Evolutionary conservation across 2,797 vertebrate species (phyloP), one percentile per base, ranked within the genome.

Genomic region (Holocentrus rufus): DNA sequence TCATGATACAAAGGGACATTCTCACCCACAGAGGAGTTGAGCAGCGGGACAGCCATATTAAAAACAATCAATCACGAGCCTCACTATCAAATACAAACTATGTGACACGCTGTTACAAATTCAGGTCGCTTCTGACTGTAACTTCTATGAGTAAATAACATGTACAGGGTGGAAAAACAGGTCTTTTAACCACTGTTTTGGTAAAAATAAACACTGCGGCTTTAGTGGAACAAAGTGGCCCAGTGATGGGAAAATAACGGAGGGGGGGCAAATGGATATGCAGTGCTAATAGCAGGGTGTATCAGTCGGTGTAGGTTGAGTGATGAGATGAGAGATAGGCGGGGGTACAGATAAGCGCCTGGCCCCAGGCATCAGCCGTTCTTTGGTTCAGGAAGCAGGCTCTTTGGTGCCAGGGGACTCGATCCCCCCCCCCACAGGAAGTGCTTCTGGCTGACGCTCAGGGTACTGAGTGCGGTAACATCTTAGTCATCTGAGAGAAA

Each of bases 281-380:
- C n/a, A 30, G 0, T 27, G 72, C 81, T 93, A 92, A 91, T 92
- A 74, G 90, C 79, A 87, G 93, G 93, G 91, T 91, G 92, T 92
- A 92, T 93, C 92, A 91, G 85, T 89, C 83, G 77, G 76, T 64
- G 69, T 72, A 83, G 76, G 69, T 39, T 85, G 86, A 92, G 88
- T 88, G 81, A 52, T 85, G 81, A 89, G 88, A 91, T 91, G 66
- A 65, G 65, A 89, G 89, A 90, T 90, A 91, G 62, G 74, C 23
- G 2, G 60, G 64, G 63, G 81, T 47, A 79, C 85, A 84, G 93
- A 94, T 93, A 92, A 92, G 82, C 20, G 58, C 22, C 31, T 57
- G 82, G 77, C 89, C 77, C 74, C 70, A 54, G 86, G 74, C 87
- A 58, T 50, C 56, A 72, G 69, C 61, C 20, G 64, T 73, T 65